These are phyloP conservation scores for Gymnorhina tibicen DNA, from an alignment of 2,113 vertebrate genomes.

Conservation along the genomic window DNA sequence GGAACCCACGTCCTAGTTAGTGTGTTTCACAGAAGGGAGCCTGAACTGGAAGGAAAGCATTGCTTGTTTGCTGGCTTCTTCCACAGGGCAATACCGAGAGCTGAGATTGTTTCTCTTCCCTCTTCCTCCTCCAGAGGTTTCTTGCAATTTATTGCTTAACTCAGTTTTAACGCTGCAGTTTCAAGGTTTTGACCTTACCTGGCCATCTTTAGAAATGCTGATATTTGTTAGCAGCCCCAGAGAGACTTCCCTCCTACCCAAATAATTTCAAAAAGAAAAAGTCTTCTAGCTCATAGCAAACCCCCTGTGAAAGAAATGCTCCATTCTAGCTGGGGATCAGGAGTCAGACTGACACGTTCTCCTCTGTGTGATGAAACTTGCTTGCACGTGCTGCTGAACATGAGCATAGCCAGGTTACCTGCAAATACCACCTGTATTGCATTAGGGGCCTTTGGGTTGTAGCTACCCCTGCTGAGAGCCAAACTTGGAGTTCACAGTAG, in stretches of 20 bases:
- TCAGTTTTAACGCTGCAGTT: background rate
- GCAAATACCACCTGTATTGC: background rate
- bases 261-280: background rate
- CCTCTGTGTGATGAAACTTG: background rate
- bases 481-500: background rate
- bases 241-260: background rate
- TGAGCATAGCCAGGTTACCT: background rate
- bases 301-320: background rate
- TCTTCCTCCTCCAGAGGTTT: background rate
- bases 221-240: background rate
- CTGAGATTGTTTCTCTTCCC: background rate
- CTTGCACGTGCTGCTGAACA: rapidly evolving
- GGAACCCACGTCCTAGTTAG: background rate
- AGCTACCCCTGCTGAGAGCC: background rate
- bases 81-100: background rate
- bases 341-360: background rate
- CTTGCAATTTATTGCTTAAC: background rate
- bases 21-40: background rate
- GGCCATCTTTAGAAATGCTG: background rate
- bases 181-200: background rate
- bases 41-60: background rate
- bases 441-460: background rate
- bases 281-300: background rate
- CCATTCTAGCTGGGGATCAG: background rate
- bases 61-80: background rate